Percentiles rank a stretch among this genome's conserved stretches.
phyloP scores from a whole-genome alignment of 2,113 vertebrate genomes.

The Scophthalmus maximus region DNA sequence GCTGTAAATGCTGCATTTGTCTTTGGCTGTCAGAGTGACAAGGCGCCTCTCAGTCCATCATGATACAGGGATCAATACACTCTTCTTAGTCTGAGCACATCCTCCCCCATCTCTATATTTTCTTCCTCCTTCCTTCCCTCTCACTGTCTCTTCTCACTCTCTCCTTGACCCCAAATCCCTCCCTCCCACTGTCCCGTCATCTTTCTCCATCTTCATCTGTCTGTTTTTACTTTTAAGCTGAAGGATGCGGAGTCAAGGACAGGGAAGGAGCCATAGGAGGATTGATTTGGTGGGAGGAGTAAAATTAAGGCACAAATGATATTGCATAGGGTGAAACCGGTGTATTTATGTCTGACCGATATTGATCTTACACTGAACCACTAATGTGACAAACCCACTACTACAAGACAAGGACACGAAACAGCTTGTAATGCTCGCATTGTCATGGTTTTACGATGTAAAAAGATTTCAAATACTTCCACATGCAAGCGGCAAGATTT shows the following conservation, averaged over 20 bases:
- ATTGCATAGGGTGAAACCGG: not conserved
- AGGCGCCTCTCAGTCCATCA: slow-evolving; percentile 57
- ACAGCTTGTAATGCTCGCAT: not conserved
- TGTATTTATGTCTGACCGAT: not conserved
- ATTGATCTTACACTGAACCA: not conserved
- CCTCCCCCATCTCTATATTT: slow-evolving; percentile 22
- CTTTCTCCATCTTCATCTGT: slow-evolving; percentile 3
- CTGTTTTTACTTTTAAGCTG: slow-evolving; percentile 27
- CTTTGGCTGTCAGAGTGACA: slow-evolving; percentile 47
- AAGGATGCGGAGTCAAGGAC: slow-evolving; percentile 6
- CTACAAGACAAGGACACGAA: not conserved
- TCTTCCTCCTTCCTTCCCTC: not conserved
- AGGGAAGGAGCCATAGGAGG: slow-evolving; percentile 7
- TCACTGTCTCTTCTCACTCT: not conserved
- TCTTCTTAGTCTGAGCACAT: slow-evolving; percentile 63
- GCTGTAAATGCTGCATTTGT: slow-evolving; percentile 56
- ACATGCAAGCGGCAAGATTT: too few species aligned
- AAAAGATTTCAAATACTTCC: too few species aligned
- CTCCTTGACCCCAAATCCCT: not conserved
- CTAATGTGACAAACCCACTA: not conserved
- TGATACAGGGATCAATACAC: slow-evolving; percentile 57
- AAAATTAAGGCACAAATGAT: slow-evolving; percentile 42
- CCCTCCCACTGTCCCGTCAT: not conserved
- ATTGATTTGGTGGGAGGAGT: slow-evolving; percentile 33
- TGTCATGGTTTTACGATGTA: not conserved